Base-by-base conservation (phyloP, 2,797 vertebrate species). In the Enteromius anoplus region DNA sequence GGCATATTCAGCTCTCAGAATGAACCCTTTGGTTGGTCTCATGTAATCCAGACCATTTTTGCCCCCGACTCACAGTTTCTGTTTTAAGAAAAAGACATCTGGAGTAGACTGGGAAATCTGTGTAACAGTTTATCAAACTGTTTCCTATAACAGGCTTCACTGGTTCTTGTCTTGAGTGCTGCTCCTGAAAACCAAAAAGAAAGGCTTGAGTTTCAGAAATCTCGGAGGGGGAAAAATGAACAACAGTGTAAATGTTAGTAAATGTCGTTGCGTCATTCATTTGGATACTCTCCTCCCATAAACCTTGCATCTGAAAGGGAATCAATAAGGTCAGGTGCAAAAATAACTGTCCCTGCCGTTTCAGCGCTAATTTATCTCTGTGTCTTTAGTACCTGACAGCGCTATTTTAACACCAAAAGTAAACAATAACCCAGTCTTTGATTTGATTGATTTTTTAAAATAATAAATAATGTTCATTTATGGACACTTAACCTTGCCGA, bases 81-180 rank as follows among this genome's bases (percentile, higher is more conserved):
- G 6, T 51, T 73, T 65, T 23, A 71, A 42, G 42, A 78, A 65
- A 65, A 78, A n/a, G 17, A 71, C 37, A 47, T 62, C 29, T 73
- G 42, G 12, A 37, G 34, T 12, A 7, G 1, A 19, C 9, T 2
- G 9, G 15, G 12, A 78, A 32, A 29, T 64, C 14, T 42, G 37
- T 47, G 34, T n/a, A 12, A 62, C 8, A 78, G 34, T 23, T 34
- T 53, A 15, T 53, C 47, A 55, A 34, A 62, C 55, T 42, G 12
- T 62, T 65, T 21, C 34, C 23, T 14, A 6, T 37, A 37, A 60
- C 3, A 42, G 40, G 64, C 17, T 34, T 64, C 26, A 65, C 17
- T 23, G 10, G 47, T 34, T 78, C 42, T 49, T 11, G 3, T 7
- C 26, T 26, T 51, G 19, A 55, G 47, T 15, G 2, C 47, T 73